Evolutionary conservation across 2,797 vertebrate species (phyloP).

Genomic region (Pagetopsis macropterus): DNA sequence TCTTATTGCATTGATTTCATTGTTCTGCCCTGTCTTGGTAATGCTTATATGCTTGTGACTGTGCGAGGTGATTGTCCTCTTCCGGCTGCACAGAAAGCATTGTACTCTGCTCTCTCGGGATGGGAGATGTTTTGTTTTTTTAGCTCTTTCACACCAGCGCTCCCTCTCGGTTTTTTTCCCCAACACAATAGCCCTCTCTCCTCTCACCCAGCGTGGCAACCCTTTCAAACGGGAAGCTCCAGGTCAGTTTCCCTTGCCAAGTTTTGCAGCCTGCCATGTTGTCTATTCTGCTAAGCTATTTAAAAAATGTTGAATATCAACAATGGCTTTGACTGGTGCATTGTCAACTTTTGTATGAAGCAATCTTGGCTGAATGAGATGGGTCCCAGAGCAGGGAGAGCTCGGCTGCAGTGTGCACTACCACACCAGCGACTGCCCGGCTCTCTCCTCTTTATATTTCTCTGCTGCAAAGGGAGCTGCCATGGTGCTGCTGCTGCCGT

Average conservation of each 20-base stretch:
- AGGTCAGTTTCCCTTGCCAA: constrained; percentile 94
- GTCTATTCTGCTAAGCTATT: constrained; percentile 99
- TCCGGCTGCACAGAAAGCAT: constrained; percentile 66
- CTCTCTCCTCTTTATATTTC: constrained; percentile 69
- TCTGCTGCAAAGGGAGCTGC: constrained; percentile 56
- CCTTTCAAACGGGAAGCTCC: constrained; percentile 88
- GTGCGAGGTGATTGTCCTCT: constrained; percentile 69
- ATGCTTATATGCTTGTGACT: constrained; percentile 65
- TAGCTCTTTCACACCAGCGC: constrained; percentile 73
- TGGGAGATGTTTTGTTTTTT: constrained; percentile 76
- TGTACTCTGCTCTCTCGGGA: constrained; percentile 68
- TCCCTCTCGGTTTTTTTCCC: constrained; percentile 37
- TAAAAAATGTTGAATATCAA: constrained; percentile 99
- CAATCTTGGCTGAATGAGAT: constrained; percentile 99
- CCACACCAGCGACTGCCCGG: constrained; percentile 72
- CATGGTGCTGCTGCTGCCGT: constrained; percentile 28
- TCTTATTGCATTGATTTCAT: constrained; percentile 66
- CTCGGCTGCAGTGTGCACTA: constrained; percentile 85
- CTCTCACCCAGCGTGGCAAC: constrained; percentile 70
- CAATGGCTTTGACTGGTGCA: constrained; percentile 96
- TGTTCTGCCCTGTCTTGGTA: constrained; percentile 58
- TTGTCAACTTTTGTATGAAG: constrained; percentile 99
- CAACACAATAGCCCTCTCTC: constrained; percentile 70
- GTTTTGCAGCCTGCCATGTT: constrained; percentile 96
- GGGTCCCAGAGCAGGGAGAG: constrained; percentile 93